Base-by-base conservation (phyloP, 37 sponge, comb jelly and placozoan species). In the Amphimedon queenslandica region DNA sequence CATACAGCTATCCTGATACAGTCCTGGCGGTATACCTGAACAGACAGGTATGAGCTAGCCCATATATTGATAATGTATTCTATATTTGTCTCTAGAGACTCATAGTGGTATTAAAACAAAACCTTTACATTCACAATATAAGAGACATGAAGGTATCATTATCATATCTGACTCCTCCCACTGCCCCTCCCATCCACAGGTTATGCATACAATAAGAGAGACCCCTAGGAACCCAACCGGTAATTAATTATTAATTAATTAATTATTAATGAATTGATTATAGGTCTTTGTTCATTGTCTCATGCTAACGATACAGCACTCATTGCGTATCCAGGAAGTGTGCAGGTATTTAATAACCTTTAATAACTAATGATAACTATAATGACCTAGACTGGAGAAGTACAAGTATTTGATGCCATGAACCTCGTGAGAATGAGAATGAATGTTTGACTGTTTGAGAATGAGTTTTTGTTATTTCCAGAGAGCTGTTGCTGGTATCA, bases 131-230 rank as follows among this genome's bases (percentile, higher is more conserved):
- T 47, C 99, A 98, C 76, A 94, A 94, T 63, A 98, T 98, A 64
- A 89, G 97, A 61, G 99, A 98, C 72, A 98, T 98, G 99, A 98
- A 98, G 82, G 96, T 94, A 66, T 67, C 70, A 27, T 47, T 47
- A 3, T 25, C 29, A 16, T 33, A 16, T 79, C 8, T 4, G 4
- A 20, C 76, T 27, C 37, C 16, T 27, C 58, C 8, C 53, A 18
- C 53, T 47, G 13, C 13, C 8, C 13, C 8, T 47, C 8, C 21
- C 37, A 1, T 5, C 47, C 18, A 4, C 76, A 96, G 96, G 96
- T 96, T 16, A 71, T 91, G 58, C 99, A 98, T 67, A 98, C 96
- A 27, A 98, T 98, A 71, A 73, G 96, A 73, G 99, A 98, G 76
- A 98, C 96, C 63, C 99, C 99, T 57, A 86, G 77, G 43, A 98